Base-by-base conservation (phyloP, 2,888 invertebrate genomes). In the Ophraella communa region DNA sequence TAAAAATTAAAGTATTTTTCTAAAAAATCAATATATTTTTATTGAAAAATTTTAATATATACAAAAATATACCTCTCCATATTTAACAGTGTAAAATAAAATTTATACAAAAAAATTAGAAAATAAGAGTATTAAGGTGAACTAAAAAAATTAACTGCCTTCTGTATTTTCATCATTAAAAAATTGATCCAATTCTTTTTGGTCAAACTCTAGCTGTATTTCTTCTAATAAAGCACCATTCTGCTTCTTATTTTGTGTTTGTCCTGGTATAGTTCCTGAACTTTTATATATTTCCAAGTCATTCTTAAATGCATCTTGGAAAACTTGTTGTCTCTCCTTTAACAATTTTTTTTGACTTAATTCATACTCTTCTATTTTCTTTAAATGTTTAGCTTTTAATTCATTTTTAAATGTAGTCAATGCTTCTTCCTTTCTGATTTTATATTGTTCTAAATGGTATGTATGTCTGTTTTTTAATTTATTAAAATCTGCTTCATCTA, bases 391-490 rank as follows among this genome's bases (percentile, higher is more conserved):
- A 4, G 80, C 80, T 8, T 87, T 86, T 47, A 90, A 78, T 65
- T 84, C 83, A 42, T 80, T 85, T 82, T 83, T 77, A 73, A 83
- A 77, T 3, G 75, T 72, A 67, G 83, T 83, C 21, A 85, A 73
- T 42, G 81, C 78, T 39, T 73, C 83, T 83, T 90, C 83, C 82
- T 91, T 91, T 73, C 88, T 89, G 72, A 90, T 88, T 78, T 90
- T 68, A 63, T 78, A 78, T 56, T 74, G 73, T 54, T 88, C 87
- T 58, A 92, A 83, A 70, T 91, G 90, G 76, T 89, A 89, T 71
- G 88, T 84, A 76, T 92, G 91, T 75, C 91, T 89, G 45, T 89
- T 77, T 79, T 91, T 90, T 81, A 88, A 87, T 75, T 87, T 88
- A 74, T 91, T 88, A 77, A 91, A 85, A 68, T 91, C 90, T 66